phyloP scores from a whole-genome alignment of 2,113 vertebrate genomes.

The Empidonax traillii region DNA sequence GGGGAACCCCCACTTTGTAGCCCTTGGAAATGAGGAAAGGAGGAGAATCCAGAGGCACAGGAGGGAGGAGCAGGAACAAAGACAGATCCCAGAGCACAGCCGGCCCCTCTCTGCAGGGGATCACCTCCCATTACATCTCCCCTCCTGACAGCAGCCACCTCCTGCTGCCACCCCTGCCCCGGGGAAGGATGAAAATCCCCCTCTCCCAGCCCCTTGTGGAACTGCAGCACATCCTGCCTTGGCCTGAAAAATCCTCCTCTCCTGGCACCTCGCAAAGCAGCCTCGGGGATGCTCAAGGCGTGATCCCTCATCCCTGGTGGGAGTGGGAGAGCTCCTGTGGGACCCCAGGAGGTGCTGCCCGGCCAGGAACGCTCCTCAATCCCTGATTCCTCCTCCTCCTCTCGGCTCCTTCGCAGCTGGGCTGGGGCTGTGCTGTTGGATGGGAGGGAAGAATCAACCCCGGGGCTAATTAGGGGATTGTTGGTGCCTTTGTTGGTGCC shows the following conservation, averaged over 20 bases:
- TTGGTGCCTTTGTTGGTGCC: neutral
- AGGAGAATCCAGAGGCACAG: rapidly evolving
- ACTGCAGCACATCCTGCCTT: neutral
- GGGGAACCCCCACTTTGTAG: rapidly evolving
- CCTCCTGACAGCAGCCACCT: neutral
- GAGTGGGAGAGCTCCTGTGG: neutral
- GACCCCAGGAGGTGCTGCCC: neutral
- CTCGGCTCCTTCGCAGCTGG: rapidly evolving
- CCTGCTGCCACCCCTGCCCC: neutral
- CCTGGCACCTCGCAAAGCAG: neutral
- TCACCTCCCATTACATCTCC: rapidly evolving
- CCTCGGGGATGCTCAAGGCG: neutral
- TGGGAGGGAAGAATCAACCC: neutral
- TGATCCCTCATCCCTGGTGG: rapidly evolving
- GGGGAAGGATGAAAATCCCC: neutral
- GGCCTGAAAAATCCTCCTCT: neutral
- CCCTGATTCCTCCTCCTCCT: neutral
- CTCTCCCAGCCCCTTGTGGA: neutral
- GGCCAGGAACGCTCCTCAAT: neutral
- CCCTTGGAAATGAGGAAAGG: neutral
- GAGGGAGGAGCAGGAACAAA: neutral
- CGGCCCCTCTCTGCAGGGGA: rapidly evolving
- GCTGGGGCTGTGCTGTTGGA: neutral
- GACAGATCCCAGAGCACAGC: neutral
- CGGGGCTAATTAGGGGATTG: neutral